Conservation (phyloP, 2,797 vertebrate genomes). For the Schizopygopsis pylzovi region DNA sequence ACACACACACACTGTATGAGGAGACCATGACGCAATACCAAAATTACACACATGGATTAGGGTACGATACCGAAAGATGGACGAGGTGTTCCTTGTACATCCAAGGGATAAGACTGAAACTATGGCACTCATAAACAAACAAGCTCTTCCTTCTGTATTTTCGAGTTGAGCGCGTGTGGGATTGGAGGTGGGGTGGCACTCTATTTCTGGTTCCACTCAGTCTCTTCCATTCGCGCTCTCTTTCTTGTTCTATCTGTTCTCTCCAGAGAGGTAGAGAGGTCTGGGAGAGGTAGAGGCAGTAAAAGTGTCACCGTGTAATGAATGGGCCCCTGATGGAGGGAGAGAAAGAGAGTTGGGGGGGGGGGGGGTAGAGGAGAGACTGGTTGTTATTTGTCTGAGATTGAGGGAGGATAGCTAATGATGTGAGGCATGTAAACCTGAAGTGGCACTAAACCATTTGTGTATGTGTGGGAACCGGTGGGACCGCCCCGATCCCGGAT, state of each 20-base stretch:
- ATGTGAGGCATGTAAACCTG: slow-evolving; percentile 75
- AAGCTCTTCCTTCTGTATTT: slow-evolving; percentile 3
- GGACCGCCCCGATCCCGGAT: slow-evolving; percentile 62
- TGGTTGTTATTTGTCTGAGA: slow-evolving; percentile 76
- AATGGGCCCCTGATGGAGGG: slow-evolving; percentile 71
- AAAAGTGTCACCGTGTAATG: slow-evolving; percentile 80
- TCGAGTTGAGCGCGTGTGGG: slow-evolving; percentile 35
- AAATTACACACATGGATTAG: slow-evolving; percentile 17
- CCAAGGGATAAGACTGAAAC: slow-evolving; percentile 8
- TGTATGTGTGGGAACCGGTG: slow-evolving; percentile 64
- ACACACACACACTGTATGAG: slow-evolving; percentile 49
- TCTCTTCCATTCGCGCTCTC: slow-evolving; percentile 13
- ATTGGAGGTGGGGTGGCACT: slow-evolving; percentile 37
- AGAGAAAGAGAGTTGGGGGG: slow-evolving; percentile 28
- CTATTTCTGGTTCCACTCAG: slow-evolving; percentile 45
- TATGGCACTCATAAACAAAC: slow-evolving; percentile 22
- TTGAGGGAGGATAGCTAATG: slow-evolving; percentile 78
- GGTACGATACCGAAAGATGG: slow-evolving; percentile 33
- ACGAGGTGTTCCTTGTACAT: slow-evolving; percentile 37
- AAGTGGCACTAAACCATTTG: slow-evolving; percentile 71
- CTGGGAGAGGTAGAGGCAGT: slow-evolving; percentile 69
- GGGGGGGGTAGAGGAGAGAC: slow-evolving; percentile 47
- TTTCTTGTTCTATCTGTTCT: slow-evolving; percentile 47
- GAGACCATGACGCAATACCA: slow-evolving; percentile 48
- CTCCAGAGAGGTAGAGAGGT: slow-evolving; percentile 60